Conservation (phyloP, 1,140 invertebrate genomes). For the Phymorhynchus buccinoides region DNA sequence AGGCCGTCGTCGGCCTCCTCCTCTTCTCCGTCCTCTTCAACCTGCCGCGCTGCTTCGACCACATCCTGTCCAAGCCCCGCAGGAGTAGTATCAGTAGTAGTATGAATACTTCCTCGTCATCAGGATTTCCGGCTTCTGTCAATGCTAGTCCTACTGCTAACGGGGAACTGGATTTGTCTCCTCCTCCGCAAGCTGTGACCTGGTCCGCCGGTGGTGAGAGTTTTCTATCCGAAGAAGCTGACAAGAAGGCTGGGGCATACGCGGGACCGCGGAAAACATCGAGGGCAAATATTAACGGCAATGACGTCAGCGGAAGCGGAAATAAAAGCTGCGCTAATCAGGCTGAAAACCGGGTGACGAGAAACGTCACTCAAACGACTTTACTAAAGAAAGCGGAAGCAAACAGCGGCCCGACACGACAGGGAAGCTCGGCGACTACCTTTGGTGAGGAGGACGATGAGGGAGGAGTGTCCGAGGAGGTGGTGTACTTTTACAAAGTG, state of each 20-base stretch:
- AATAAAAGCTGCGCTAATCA: neutral
- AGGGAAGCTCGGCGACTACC: neutral
- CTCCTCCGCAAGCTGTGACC: neutral
- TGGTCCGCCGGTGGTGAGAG: neutral
- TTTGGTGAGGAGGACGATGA: neutral
- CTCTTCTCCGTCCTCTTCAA: conserved; percentile 51
- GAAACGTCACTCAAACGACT: neutral
- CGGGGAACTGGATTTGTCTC: neutral
- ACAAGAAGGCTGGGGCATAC: neutral
- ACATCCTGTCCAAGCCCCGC: conserved; percentile 20
- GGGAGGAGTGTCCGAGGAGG: neutral
- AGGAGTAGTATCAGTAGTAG: no score
- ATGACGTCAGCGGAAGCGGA: neutral
- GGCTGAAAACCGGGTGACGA: neutral
- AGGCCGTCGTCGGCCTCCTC: conserved; percentile 43
- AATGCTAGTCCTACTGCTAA: neutral
- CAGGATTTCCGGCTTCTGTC: neutral
- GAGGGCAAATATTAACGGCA: no score
- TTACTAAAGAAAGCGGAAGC: neutral
- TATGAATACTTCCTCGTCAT: no score
- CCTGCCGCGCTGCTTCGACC: conserved; percentile 48
- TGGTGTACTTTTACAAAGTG: conserved; percentile 33
- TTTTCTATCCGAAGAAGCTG: neutral
- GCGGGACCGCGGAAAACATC: no score
- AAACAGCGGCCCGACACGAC: no score